Evolutionary conservation across 2,888 invertebrate genomes (phyloP), one percentile per base, ranked within the genome.

Genomic region (Aricia artaxerxes): DNA sequence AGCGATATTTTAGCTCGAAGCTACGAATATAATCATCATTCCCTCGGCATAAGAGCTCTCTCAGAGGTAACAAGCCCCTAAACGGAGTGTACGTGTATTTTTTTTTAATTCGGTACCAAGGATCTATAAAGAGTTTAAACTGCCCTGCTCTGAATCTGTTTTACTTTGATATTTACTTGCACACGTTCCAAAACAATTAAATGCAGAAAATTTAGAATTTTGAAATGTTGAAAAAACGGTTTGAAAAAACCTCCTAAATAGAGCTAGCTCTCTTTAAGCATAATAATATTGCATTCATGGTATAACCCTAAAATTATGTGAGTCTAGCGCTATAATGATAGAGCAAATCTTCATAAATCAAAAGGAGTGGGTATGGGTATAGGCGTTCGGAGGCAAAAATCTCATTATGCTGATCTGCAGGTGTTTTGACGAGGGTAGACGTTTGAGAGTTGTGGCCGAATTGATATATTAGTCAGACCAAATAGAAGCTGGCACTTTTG

Each of bases 341-440:
- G 9, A 44, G 24, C 13, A 61, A 61, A 77, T 40, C 24, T 64
- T 16, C 24, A 76, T 79, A 76, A 76, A 49, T 64, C 76, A 61
- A 61, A 76, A 64, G 69, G 35, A 73, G 61, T 24, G 24, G 24
- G 24, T 24, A 24, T 24, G 24, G 24, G 24, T 7, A 79, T 31
- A 38, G 38, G 81, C 69, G 73, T 83, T 85, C 85, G 84, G 84
- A 69, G 84, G 85, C 85, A 84, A 87, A 87, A 84, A 86, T 85
- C 84, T 85, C 85, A 88, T 89, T 87, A 87, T 83, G 83, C 84
- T 83, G 85, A 85, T 86, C 79, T 87, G 86, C 90, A 90, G 90
- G 88, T 89, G 89, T 84, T 83, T 84, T 88, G 91, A 90, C 85
- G 83, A 87, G 87, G 88, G 87, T 87, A 81, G 79, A 81, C 81